Evolutionary conservation across 2,113 vertebrate species (phyloP).

Genomic region (Gambusia affinis): DNA sequence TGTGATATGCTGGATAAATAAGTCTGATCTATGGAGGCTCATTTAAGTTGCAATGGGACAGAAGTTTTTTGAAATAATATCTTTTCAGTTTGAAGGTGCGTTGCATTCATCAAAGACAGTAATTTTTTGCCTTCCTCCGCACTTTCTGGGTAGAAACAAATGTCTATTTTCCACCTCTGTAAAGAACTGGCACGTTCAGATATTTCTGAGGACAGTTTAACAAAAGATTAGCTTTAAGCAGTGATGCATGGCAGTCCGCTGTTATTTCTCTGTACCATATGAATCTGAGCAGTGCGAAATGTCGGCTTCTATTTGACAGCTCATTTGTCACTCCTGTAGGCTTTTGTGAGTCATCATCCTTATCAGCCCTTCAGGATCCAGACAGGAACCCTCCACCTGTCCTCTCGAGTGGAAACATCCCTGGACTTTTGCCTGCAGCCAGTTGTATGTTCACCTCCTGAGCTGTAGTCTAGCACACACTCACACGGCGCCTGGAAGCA

Average conservation of each 20-base stretch:
- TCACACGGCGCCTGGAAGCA: conserved; percentile 11
- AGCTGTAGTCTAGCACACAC: not conserved
- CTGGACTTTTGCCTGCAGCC: conserved; percentile 51
- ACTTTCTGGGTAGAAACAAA: conserved; percentile 27
- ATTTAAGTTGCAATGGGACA: not conserved
- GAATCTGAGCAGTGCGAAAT: conserved; percentile 53
- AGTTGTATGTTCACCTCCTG: conserved; percentile 20
- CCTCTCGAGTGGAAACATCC: conserved; percentile 70
- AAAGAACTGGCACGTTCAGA: conserved; percentile 27
- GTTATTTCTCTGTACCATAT: conserved; percentile 50
- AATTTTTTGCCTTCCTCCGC: conserved; percentile 11
- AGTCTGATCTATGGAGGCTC: not conserved
- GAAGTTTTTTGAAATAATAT: not conserved
- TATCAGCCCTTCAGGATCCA: conserved; percentile 45
- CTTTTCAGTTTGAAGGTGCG: not conserved
- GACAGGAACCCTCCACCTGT: conserved; percentile 47
- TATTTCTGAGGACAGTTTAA: conserved; percentile 59
- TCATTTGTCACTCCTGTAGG: conserved; percentile 72
- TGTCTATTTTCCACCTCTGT: conserved; percentile 31
- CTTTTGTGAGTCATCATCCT: conserved; percentile 55
- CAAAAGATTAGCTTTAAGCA: conserved; percentile 68
- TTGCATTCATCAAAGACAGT: not conserved
- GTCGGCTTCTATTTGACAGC: conserved; percentile 69
- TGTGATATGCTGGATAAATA: not conserved
- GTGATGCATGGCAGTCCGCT: conserved; percentile 58